Conservation (phyloP, 2,888 invertebrate genomes). For the Caenorhabditis uteleia region DNA sequence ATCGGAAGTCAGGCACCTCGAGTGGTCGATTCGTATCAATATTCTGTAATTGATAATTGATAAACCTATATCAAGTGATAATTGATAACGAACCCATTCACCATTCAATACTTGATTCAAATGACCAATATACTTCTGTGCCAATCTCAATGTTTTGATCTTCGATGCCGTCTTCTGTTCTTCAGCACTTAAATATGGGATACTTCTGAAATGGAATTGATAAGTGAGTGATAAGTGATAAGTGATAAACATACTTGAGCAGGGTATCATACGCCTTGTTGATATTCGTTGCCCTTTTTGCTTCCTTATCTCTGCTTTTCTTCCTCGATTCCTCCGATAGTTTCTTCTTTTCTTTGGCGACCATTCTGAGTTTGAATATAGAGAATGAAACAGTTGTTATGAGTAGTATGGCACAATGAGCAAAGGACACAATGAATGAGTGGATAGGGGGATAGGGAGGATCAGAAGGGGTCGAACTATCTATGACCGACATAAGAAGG, state of each 20-base stretch:
- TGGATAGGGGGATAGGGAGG: too few species aligned
- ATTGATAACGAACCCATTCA: not conserved
- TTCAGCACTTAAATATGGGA: constrained; percentile 23
- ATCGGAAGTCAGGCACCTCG: constrained; percentile 9
- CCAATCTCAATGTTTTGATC: constrained; percentile 41
- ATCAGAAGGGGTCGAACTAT: too few species aligned
- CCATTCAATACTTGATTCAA: constrained; percentile 22
- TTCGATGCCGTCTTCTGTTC: constrained; percentile 24
- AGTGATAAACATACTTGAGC: not conserved
- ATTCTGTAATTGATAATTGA: not conserved
- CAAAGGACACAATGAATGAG: too few species aligned
- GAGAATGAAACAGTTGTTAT: too few species aligned
- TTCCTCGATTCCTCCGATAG: not conserved
- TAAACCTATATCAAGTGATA: too few species aligned
- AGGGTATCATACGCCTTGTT: constrained; percentile 15
- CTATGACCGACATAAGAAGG: too few species aligned
- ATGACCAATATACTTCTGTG: constrained; percentile 35
- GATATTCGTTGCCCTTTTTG: constrained; percentile 13
- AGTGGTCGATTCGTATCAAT: constrained; percentile 6
- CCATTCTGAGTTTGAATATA: too few species aligned
- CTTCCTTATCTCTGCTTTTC: constrained; percentile 20
- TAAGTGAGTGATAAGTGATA: not conserved
- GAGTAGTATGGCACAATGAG: too few species aligned
- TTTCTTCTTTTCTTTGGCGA: too few species aligned
- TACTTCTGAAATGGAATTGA: constrained; percentile 11